Conservation (phyloP, 2,113 vertebrate species). For the Ailurus styani region DNA sequence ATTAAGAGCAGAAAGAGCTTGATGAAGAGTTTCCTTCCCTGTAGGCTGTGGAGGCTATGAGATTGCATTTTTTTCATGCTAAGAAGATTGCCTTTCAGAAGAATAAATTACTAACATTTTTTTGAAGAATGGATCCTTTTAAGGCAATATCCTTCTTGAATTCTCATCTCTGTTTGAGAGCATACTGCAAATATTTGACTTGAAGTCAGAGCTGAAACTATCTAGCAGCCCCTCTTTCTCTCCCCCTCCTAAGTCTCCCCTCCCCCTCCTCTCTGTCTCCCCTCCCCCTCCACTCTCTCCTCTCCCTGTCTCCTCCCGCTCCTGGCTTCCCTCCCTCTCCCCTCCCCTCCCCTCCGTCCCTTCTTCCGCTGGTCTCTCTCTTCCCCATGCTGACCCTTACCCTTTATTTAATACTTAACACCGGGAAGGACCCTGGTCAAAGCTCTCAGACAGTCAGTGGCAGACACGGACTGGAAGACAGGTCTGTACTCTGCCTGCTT, state of each 20-base stretch:
- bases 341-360: accelerated
- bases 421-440: background rate
- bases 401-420: background rate
- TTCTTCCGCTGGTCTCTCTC: accelerated
- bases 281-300: accelerated
- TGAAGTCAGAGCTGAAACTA: background rate
- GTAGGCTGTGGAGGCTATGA: background rate
- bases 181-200: background rate
- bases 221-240: accelerated
- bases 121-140: conserved; percentile 45
- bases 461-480: background rate
- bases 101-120: conserved; percentile 36
- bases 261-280: accelerated
- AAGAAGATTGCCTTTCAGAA: conserved; percentile 52
- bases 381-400: accelerated
- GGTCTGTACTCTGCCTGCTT: background rate
- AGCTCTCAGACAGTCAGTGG: background rate
- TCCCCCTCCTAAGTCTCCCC: too few relatives aligned
- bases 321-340: background rate
- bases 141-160: background rate
- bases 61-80: background rate
- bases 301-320: background rate
- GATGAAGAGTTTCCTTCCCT: conserved; percentile 38
- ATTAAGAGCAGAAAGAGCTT: conserved; percentile 64
- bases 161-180: background rate